Percentiles rank a stretch among this genome's conserved stretches.
Conservation (phyloP, 2,113 vertebrate genomes). For the Taurulus bubalis region DNA sequence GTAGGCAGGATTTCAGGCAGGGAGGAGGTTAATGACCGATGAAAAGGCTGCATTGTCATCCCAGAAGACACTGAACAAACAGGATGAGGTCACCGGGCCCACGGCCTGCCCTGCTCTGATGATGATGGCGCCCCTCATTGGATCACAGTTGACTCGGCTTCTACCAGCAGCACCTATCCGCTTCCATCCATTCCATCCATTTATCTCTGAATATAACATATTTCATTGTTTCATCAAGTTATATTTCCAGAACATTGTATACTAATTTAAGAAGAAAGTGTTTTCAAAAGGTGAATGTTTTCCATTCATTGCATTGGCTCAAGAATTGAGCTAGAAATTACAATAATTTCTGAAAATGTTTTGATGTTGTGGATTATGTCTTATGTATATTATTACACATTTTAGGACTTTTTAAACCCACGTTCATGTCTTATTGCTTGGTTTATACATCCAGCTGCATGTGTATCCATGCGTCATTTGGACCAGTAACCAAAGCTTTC, state of each 20-base stretch:
- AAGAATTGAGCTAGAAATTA: not conserved
- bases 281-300: not conserved
- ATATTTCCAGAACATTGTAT: not conserved
- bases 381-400: not conserved
- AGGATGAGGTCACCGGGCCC: conserved; percentile 80
- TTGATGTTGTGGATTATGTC: not conserved
- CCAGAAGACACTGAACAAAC: conserved; percentile 79
- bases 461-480: not conserved
- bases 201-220: conserved; percentile 14
- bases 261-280: not conserved
- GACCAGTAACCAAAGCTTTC: not conserved
- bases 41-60: conserved; percentile 78
- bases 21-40: conserved; percentile 62
- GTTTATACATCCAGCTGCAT: not conserved
- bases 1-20: conserved; percentile 46
- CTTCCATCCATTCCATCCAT: conserved; percentile 26
- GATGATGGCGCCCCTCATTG: conserved; percentile 77
- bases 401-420: not conserved
- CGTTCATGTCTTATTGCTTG: not conserved
- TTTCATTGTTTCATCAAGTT: not conserved
- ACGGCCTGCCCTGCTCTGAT: conserved; percentile 61
- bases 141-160: conserved; percentile 74
- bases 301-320: not conserved
- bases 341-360: not conserved
- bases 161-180: conserved; percentile 38